Conservation (phyloP, 2,888 invertebrate genomes). For the Mimachlamys varia region DNA sequence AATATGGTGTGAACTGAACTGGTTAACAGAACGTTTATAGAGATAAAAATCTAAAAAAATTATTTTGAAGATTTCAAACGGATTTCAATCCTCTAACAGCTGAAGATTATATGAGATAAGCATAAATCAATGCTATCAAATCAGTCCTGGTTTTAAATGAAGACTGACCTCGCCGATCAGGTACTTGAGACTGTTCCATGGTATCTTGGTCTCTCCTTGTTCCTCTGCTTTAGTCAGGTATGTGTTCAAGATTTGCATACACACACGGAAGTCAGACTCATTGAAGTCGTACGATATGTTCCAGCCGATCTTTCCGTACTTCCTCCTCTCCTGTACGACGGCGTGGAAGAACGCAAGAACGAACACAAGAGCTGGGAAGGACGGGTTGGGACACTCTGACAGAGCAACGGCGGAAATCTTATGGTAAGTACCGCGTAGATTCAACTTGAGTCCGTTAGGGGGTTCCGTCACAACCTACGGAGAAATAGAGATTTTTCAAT, state of each 20-base stretch:
- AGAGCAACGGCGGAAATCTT: constrained; percentile 90
- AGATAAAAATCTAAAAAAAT: too few species aligned
- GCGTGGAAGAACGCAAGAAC: constrained; percentile 97
- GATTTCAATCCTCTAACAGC: too few species aligned
- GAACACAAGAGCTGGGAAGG: constrained; percentile 92
- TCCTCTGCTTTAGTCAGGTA: constrained; percentile 89
- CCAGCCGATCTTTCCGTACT: constrained; percentile 97
- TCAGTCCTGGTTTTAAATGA: too few species aligned
- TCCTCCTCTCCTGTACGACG: constrained; percentile 94
- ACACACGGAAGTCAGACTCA: constrained; percentile 94
- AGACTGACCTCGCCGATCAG: constrained; percentile 91
- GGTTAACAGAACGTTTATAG: too few species aligned
- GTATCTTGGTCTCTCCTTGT: constrained; percentile 86
- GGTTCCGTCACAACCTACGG: constrained; percentile 93
- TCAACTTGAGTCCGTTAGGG: constrained; percentile 94
- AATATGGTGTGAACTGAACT: too few species aligned
- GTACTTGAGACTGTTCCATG: constrained; percentile 95
- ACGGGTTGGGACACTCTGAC: constrained; percentile 88
- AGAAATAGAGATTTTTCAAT: not conserved
- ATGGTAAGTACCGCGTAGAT: constrained; percentile 93
- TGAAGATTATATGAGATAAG: too few species aligned
- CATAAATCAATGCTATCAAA: too few species aligned
- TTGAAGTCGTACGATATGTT: constrained; percentile 96
- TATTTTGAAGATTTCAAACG: too few species aligned
- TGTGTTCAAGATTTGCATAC: constrained; percentile 91